These are phyloP conservation scores for Drosophila atroscutellata DNA, from an alignment of 2,888 invertebrate species.

Conservation along the genomic window DNA sequence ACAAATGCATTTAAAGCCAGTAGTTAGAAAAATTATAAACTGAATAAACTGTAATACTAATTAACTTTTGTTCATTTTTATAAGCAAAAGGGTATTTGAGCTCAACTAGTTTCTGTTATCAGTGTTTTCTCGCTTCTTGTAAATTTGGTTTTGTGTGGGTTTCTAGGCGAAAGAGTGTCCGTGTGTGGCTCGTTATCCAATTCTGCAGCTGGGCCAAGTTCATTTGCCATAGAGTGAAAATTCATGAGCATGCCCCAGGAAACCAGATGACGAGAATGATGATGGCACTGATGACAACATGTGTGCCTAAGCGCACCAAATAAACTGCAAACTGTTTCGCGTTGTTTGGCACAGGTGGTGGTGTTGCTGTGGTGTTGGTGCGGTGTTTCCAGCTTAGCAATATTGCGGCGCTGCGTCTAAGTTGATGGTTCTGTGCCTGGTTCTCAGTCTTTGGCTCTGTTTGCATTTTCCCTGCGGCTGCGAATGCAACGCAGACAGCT, in stretches of 20 bases:
- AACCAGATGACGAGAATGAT: conserved; percentile 25
- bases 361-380: neutral
- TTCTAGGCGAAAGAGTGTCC: neutral
- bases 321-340: conserved; percentile 49
- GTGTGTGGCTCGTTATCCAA: conserved; percentile 10
- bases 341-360: conserved; percentile 26
- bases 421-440: neutral
- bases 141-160: neutral
- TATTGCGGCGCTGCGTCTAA: neutral
- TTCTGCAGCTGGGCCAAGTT: conserved; percentile 53
- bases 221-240: conserved; percentile 62
- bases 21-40: neutral
- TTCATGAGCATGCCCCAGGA: conserved; percentile 67
- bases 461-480: neutral
- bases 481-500: conserved; percentile 6
- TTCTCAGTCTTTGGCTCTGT: neutral
- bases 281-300: conserved; percentile 64
- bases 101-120: too few relatives aligned
- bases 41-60: neutral
- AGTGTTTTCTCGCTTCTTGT: neutral
- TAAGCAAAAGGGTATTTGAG: neutral
- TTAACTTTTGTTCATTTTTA: neutral
- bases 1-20: neutral
- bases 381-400: neutral
- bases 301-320: conserved; percentile 54